Evolutionary conservation across 2,113 vertebrate species (phyloP).

Genomic region (Nothobranchius kuhntae): DNA sequence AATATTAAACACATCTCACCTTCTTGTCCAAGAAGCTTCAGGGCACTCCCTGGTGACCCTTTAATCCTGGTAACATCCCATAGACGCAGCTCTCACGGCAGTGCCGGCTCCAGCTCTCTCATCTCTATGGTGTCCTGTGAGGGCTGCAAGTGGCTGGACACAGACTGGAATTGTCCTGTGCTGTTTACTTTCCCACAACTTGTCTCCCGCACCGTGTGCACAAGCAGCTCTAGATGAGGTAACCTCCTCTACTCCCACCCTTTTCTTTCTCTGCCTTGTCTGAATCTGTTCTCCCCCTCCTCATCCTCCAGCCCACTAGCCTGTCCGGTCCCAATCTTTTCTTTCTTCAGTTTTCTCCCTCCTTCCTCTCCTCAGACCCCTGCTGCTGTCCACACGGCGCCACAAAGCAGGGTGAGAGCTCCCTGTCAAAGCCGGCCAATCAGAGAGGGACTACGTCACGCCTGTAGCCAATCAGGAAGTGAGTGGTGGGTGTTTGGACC

Average conservation of each 20-base stretch:
- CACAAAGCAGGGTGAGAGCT: slow-evolving; percentile 51
- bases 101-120: slow-evolving; percentile 44
- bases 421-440: slow-evolving; percentile 58
- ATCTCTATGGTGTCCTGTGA: slow-evolving; percentile 48
- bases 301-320: slow-evolving; percentile 14
- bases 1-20: slow-evolving; percentile 68
- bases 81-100: slow-evolving; percentile 54
- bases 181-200: slow-evolving; percentile 80
- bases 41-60: slow-evolving; percentile 62
- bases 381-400: slow-evolving; percentile 63
- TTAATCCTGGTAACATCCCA: slow-evolving; percentile 67
- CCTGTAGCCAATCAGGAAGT: slow-evolving; percentile 46
- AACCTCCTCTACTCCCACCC: slow-evolving; percentile 53
- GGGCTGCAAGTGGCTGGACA: slow-evolving; percentile 47
- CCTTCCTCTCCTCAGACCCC: slow-evolving; percentile 55
- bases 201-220: slow-evolving; percentile 61
- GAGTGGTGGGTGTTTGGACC: slow-evolving; percentile 11
- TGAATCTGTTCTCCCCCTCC: slow-evolving; percentile 32
- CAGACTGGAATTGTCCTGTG: slow-evolving; percentile 53
- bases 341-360: slow-evolving; percentile 57
- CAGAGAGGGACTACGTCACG: slow-evolving; percentile 15
- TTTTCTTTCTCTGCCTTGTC: slow-evolving; percentile 25
- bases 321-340: slow-evolving; percentile 48
- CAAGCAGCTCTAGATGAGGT: slow-evolving; percentile 60
- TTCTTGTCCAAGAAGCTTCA: slow-evolving; percentile 67